phyloP scores from a whole-genome alignment of 2,113 vertebrate genomes.

The Etia nguti region DNA sequence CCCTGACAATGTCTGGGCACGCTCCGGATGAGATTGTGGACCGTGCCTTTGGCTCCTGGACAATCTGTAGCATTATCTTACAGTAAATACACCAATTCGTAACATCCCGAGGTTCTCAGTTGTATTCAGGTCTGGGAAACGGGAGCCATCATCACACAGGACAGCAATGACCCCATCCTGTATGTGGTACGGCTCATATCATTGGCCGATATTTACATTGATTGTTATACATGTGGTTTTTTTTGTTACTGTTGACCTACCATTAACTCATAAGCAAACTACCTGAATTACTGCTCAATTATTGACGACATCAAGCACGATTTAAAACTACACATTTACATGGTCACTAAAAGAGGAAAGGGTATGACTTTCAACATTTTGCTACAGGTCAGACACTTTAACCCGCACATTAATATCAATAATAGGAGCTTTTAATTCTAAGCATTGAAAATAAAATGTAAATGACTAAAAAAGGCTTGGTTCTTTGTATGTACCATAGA shows the following conservation, averaged over 20 bases:
- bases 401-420: fast-evolving
- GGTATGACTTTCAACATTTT: neutral
- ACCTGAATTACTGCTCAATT: neutral
- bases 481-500: neutral
- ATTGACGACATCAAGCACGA: neutral
- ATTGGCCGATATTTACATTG: neutral
- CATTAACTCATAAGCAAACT: neutral
- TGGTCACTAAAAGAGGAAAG: neutral
- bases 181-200: neutral
- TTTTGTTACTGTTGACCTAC: neutral
- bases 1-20: neutral
- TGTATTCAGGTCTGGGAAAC: neutral
- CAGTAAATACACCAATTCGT: neutral
- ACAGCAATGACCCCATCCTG: neutral
- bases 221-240: neutral
- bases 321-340: neutral
- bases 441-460: neutral
- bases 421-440: neutral
- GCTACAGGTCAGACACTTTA: neutral
- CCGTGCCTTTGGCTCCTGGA: neutral
- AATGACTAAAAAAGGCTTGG: neutral
- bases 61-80: neutral
- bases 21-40: neutral
- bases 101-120: neutral
- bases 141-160: neutral